These are phyloP conservation scores for Vidua chalybeata DNA, from an alignment of 2,113 vertebrate genomes.

Conservation along the genomic window DNA sequence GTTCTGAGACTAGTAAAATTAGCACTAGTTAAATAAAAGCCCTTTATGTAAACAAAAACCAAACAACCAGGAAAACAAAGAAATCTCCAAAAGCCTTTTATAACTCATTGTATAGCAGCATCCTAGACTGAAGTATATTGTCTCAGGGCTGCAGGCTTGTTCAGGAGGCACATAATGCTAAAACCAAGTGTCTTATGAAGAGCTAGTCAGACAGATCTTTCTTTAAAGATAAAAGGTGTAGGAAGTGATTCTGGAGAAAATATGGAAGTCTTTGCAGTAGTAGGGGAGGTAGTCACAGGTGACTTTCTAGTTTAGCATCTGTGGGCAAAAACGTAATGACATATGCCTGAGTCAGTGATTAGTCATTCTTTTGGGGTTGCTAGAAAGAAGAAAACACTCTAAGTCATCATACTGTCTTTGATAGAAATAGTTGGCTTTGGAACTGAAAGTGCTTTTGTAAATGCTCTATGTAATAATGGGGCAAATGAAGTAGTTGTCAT, in stretches of 20 bases:
- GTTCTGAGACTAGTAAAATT: not conserved
- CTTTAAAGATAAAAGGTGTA: constrained; percentile 13
- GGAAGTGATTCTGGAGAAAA: constrained; percentile 27
- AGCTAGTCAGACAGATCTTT: not conserved
- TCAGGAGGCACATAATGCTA: not conserved
- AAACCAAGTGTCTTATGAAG: not conserved
- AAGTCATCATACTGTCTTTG: not conserved
- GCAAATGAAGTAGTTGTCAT: not conserved
- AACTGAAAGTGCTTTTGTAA: not conserved
- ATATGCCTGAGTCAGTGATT: constrained; percentile 15
- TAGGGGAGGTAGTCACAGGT: not conserved
- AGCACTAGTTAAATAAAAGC: not conserved
- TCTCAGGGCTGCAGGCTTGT: not conserved
- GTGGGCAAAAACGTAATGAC: not conserved
- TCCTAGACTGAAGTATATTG: not conserved
- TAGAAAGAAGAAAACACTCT: constrained; percentile 20
- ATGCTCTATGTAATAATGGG: not conserved
- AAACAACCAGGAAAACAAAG: not conserved
- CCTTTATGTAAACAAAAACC: not conserved
- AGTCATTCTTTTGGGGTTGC: constrained; percentile 38
- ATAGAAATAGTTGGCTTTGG: not conserved
- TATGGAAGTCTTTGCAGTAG: not conserved
- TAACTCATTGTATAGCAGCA: not conserved
- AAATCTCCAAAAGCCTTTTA: not conserved
- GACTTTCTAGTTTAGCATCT: constrained; percentile 6